Evolutionary conservation across 1,140 invertebrate species (phyloP), one percentile per base, ranked within the genome.

Genomic region (Gryllus bimaculatus): DNA sequence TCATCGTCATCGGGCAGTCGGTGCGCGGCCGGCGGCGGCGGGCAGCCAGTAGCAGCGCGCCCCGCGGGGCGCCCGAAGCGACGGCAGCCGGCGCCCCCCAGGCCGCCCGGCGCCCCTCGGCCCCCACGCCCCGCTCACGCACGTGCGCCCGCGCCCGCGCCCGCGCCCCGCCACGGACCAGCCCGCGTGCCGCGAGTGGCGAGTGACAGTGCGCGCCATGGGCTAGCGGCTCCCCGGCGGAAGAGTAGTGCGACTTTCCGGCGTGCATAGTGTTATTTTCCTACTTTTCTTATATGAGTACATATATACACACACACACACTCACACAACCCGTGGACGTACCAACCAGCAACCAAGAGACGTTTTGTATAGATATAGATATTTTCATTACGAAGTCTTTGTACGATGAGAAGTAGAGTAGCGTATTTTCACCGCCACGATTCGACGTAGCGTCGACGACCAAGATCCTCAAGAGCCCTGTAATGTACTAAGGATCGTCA

Each of bases 1-100:
- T 93, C 85, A 92, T 93, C 81, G 91, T 93, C 54, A 90, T 93
- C 49, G 92, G 92, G 8, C 91, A 93, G 85, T 90, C 90, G 82
- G 90, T 92, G 82, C 88, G 88, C 15, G n/a, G 76, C 54, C 10
- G 54, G 54, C 54, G 54, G 54, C 10, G 54, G 54, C 54, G 54
- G 54, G 18, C 10, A 18, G 54, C 10, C 54, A 66, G 54, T 66
- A 66, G 54, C 54, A 18, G 54, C 54, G 54, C 10, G 18, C 10
- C 54, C 10, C 18, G 54, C 54, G 54, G 54, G 54, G 54, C 54
- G 54, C 10, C 54, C 10, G 54, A 10, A 18, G 54, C 18, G 54
- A 13, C 54, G 54, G 2, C 54, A 7, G 18, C 54, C 54, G 2
- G 10, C 54, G 54, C 54, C 54, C 18, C 7, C 54, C 18, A 0